These are phyloP conservation scores for Heliconius ethilla DNA, from an alignment of 2,888 invertebrate genomes.

Conservation along the genomic window DNA sequence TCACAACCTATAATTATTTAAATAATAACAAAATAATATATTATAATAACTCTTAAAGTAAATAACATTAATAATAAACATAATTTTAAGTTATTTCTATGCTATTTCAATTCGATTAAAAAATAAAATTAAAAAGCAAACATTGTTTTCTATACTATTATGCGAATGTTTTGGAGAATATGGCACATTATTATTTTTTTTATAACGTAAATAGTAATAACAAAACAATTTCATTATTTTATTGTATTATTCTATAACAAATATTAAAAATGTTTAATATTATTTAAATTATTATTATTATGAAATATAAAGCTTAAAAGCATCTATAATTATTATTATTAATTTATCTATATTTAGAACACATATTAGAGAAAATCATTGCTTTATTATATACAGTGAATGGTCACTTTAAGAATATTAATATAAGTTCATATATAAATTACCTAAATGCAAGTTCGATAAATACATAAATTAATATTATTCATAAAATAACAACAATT, in stretches of 20 bases:
- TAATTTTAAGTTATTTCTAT: neutral
- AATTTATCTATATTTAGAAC: neutral
- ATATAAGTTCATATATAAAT: neutral
- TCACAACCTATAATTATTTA: constrained; percentile 37
- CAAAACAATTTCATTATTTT: neutral
- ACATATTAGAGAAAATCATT: neutral
- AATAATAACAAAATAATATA: constrained; percentile 3
- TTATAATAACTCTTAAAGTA: neutral
- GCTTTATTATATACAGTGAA: constrained; percentile 25
- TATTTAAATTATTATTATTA: too few relatives aligned
- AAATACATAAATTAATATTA: constrained; percentile 10
- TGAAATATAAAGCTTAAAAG: too few relatives aligned
- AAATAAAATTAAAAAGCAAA: neutral
- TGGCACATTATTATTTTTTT: constrained; percentile 7
- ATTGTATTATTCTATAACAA: too few relatives aligned
- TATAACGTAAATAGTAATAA: neutral
- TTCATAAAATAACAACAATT: neutral
- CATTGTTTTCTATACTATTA: neutral
- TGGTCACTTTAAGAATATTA: neutral
- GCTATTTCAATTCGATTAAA: neutral
- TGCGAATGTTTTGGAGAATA: neutral
- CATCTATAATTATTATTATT: too few relatives aligned
- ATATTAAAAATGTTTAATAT: too few relatives aligned
- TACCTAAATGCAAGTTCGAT: constrained; percentile 16
- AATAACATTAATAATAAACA: neutral